Base-by-base conservation (phyloP, 37 sponge, comb jelly and placozoan genomes). In the Diacarnus erythraeanus region DNA sequence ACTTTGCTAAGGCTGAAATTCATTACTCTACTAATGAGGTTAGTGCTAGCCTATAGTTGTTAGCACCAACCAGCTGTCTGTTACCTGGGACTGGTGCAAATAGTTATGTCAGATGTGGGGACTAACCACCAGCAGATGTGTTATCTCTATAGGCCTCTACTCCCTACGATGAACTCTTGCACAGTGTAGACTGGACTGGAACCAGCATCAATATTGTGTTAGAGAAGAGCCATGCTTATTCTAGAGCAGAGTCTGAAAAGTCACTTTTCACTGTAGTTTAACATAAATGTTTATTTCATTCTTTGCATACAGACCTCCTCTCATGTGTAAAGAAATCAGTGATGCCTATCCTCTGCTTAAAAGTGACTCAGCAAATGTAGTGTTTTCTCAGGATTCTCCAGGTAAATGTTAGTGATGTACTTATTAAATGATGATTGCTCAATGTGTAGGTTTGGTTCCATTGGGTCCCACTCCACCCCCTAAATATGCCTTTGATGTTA, bases 21-120 rank as follows among this genome's bases (percentile, higher is more conserved):
- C 75, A 78, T 25, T 84, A 89, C 56, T 44, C 80, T 29, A 70
- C 80, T 27, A 74, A 80, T n/a, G 54, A 77, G 84, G 89, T 89
- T 47, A n/a, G n/a, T n/a, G n/a, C n/a, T n/a, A n/a, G n/a, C n/a
- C n/a, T n/a, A n/a, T n/a, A 38, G 76, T 75, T 10, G 20, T 10
- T 34, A 9, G 8, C 10, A 25, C 20, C 20, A 64, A 64, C 26
- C 65, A 25, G 17, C 27, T 27, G n/a, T n/a, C n/a, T n/a, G n/a
- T n/a, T n/a, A n/a, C n/a, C n/a, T n/a, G n/a, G n/a, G n/a, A n/a
- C n/a, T n/a, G n/a, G n/a, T n/a, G n/a, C n/a, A n/a, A n/a, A n/a
- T n/a, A n/a, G n/a, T n/a, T n/a, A n/a, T n/a, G n/a, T n/a, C n/a
- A n/a, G n/a, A n/a, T n/a, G n/a, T n/a, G n/a, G n/a, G n/a, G n/a